Evolutionary conservation across 2,113 vertebrate species (phyloP).

Genomic region (Colius striatus): DNA sequence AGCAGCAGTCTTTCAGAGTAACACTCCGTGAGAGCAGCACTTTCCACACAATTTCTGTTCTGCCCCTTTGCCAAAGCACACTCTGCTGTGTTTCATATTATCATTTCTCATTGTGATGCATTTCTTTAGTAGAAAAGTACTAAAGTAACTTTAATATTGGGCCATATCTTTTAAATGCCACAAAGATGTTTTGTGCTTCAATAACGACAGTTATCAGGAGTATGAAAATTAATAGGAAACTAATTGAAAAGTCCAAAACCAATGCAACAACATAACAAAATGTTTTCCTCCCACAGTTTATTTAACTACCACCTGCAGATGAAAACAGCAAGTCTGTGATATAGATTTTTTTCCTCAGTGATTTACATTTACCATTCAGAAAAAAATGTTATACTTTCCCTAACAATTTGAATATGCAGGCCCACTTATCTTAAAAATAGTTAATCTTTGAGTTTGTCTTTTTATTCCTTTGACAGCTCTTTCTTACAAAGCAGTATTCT

Average conservation of each 20-base stretch:
- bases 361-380: conserved; percentile 1
- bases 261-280: background rate
- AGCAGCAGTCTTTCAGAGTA: background rate
- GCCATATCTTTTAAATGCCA: background rate
- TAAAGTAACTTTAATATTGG: background rate
- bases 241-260: background rate
- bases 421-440: conserved; percentile 52
- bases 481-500: background rate
- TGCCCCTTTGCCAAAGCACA: background rate
- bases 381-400: background rate
- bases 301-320: background rate
- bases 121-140: background rate
- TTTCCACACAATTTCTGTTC: background rate
- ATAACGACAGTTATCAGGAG: background rate
- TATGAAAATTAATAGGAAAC: background rate
- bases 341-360: background rate
- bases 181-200: background rate
- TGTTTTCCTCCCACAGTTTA: background rate
- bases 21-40: background rate
- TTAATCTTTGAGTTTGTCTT: conserved; percentile 22
- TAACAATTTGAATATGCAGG: conserved; percentile 6
- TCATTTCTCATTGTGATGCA: background rate
- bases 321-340: background rate
- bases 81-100: background rate
- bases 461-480: conserved; percentile 26